A percentile compares a stretch with the other conserved stretches of the same genome.
Conservation (phyloP, 2,888 invertebrate genomes). For the Drosophila barbarae region DNA sequence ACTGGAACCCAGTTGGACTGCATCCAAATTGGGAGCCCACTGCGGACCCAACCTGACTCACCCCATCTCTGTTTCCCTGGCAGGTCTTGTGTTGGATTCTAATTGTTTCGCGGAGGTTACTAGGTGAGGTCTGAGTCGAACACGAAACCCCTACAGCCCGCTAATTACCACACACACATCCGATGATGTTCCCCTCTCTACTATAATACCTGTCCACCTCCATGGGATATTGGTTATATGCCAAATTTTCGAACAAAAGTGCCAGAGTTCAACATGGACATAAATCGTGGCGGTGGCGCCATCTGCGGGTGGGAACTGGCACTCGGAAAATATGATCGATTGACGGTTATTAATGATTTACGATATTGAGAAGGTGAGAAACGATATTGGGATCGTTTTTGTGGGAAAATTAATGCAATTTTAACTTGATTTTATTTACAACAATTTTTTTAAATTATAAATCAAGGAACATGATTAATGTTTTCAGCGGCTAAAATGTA, state of each 20-base stretch:
- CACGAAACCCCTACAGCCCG: constrained; percentile 42
- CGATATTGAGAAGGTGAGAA: constrained; percentile 9
- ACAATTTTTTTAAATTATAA: neutral
- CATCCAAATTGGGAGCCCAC: constrained; percentile 55
- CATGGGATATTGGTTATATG: constrained; percentile 12
- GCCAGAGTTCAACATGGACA: constrained; percentile 24
- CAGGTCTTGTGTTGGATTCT: constrained; percentile 58
- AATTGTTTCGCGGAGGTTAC: constrained; percentile 68
- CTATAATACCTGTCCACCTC: constrained; percentile 30
- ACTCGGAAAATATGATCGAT: constrained; percentile 20
- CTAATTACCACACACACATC: constrained; percentile 38
- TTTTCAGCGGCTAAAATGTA: too few relatives aligned
- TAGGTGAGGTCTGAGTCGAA: constrained; percentile 57
- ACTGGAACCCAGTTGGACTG: constrained; percentile 47
- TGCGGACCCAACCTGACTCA: constrained; percentile 54
- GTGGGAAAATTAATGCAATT: neutral
- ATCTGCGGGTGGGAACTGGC: constrained; percentile 21
- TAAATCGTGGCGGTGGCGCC: constrained; percentile 26
- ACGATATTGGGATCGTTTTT: neutral
- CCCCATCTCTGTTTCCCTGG: constrained; percentile 41
- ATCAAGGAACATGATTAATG: neutral
- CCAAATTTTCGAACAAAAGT: constrained; percentile 26
- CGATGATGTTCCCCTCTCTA: constrained; percentile 16
- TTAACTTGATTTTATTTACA: neutral
- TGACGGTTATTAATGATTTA: constrained; percentile 17